Percentiles rank a stretch among this genome's conserved stretches.
These are phyloP conservation scores for Dolichopus griseipennis DNA, from an alignment of 2,888 invertebrate genomes.

Conservation along the genomic window DNA sequence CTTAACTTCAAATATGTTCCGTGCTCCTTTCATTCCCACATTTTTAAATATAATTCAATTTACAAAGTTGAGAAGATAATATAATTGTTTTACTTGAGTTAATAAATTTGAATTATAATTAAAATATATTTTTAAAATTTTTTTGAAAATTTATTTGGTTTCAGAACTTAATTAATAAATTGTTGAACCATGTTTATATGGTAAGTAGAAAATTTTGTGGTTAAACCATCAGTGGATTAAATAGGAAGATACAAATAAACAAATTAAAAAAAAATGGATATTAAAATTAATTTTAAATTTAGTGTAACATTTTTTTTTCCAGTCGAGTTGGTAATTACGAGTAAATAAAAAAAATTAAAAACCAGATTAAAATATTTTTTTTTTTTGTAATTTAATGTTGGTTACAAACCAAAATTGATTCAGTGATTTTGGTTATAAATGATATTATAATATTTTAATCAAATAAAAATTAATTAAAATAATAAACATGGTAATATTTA, in stretches of 20 bases:
- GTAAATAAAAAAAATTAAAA: neutral
- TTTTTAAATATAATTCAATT: no score
- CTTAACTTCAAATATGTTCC: no score
- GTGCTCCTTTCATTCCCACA: no score
- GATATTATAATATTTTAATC: slow-evolving; percentile 3
- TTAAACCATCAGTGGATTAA: neutral
- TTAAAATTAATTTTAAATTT: neutral
- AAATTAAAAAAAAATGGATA: neutral
- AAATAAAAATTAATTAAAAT: neutral
- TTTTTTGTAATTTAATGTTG: no score
- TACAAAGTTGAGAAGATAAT: no score
- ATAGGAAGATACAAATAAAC: neutral
- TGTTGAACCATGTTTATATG: neutral
- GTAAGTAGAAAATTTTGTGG: neutral
- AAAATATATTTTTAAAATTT: no score
- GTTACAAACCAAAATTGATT: neutral
- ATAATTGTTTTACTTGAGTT: no score
- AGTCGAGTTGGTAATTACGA: no score
- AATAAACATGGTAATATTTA: no score
- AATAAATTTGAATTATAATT: no score
- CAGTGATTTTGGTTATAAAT: neutral
- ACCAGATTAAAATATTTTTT: neutral
- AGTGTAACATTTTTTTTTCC: neutral
- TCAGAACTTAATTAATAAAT: neutral
- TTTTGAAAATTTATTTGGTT: neutral